These are phyloP conservation scores for Cyclopterus lumpus DNA, from an alignment of 2,797 vertebrate genomes.

Conservation along the genomic window DNA sequence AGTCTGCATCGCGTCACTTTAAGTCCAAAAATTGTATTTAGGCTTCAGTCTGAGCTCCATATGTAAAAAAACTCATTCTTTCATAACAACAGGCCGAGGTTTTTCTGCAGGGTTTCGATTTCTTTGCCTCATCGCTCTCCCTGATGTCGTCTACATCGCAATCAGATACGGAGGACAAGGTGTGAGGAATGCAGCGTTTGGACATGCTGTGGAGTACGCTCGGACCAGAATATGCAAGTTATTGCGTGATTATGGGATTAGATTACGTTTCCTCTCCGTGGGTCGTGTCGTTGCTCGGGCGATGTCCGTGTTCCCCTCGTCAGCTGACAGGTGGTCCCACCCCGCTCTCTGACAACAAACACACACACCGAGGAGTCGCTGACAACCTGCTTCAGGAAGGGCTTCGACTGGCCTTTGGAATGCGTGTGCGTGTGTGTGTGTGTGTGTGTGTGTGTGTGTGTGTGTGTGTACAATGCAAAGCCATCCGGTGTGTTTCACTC, in stretches of 20 bases:
- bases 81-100: conserved; percentile 13
- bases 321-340: conserved; percentile 73
- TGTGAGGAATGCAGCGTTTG: conserved; percentile 8
- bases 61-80: conserved; percentile 23
- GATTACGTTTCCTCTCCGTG: conserved; percentile 38
- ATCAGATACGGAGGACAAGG: conserved; percentile 22
- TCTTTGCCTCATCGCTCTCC: conserved; percentile 1
- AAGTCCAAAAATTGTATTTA: conserved; percentile 1
- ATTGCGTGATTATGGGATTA: conserved; percentile 44
- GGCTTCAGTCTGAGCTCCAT: conserved; percentile 8
- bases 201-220: neutral
- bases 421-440: conserved; percentile 35
- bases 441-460: conserved; percentile 20
- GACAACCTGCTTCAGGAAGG: conserved; percentile 70
- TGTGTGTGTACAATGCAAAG: conserved; percentile 26
- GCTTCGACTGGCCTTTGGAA: conserved; percentile 43
- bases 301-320: conserved; percentile 44
- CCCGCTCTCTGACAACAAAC: conserved; percentile 78
- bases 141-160: conserved; percentile 25
- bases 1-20: neutral
- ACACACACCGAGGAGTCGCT: conserved; percentile 68
- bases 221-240: conserved; percentile 1
- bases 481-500: conserved; percentile 44
- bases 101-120: conserved; percentile 13
- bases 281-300: conserved; percentile 50